phyloP scores from a whole-genome alignment of 2,797 vertebrate genomes.

The Acropternis orthonyx region DNA sequence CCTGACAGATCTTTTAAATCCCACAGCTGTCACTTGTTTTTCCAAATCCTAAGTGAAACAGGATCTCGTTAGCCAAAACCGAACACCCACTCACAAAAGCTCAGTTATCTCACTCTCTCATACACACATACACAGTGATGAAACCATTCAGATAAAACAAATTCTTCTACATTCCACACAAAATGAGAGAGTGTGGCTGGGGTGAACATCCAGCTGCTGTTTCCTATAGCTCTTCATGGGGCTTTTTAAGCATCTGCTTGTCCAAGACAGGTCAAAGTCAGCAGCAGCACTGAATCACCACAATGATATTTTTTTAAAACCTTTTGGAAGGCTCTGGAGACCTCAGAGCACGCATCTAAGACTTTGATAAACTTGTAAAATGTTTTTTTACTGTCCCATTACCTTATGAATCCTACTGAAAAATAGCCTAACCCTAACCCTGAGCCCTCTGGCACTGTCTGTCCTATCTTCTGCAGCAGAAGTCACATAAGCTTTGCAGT shows the following conservation, averaged over 20 bases:
- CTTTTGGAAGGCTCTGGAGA: neutral
- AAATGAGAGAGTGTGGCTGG: neutral
- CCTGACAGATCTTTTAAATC: neutral
- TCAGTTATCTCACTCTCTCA: neutral
- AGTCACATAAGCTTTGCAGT: neutral
- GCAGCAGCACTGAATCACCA: neutral
- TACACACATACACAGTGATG: neutral
- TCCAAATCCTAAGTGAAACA: neutral
- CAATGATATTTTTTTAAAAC: neutral
- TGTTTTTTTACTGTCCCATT: neutral
- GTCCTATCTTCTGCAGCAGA: neutral
- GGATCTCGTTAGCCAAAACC: neutral
- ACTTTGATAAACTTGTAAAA: neutral
- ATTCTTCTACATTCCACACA: neutral
- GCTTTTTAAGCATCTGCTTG: neutral
- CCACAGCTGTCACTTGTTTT: neutral
- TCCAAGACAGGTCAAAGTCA: neutral
- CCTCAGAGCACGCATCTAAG: neutral
- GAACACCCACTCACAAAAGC: slow-evolving; percentile 5
- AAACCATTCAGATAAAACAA: neutral
- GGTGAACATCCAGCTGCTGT: neutral
- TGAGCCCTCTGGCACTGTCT: neutral
- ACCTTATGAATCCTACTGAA: neutral
- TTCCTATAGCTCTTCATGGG: neutral
- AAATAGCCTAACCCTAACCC: neutral